These are phyloP conservation scores for Drosophila demipolita DNA, from an alignment of 2,888 invertebrate genomes.

Conservation along the genomic window DNA sequence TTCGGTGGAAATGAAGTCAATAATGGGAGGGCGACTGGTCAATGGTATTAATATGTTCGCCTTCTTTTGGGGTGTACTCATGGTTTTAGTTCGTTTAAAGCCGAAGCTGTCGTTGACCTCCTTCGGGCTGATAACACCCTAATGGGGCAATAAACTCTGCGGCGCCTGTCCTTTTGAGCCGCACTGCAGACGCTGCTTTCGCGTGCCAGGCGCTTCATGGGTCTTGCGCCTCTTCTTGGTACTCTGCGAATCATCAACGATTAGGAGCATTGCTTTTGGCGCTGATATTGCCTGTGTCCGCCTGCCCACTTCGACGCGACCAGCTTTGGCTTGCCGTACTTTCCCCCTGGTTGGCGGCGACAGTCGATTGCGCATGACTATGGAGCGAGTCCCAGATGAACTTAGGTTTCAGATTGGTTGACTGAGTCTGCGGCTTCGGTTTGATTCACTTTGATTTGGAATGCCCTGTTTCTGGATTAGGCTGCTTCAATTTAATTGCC, in stretches of 20 bases:
- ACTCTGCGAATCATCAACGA: background rate
- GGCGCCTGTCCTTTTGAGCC: background rate
- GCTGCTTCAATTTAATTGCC: slow-evolving; percentile 20
- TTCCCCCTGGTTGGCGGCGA: background rate
- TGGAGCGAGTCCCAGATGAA: background rate
- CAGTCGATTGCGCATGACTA: background rate
- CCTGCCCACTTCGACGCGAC: background rate
- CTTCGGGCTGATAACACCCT: background rate
- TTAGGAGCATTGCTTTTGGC: background rate
- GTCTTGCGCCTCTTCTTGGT: background rate
- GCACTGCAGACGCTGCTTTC: background rate
- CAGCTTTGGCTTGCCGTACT: background rate
- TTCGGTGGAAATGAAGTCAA: slow-evolving; percentile 69
- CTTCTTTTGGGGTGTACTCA: background rate
- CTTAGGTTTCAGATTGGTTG: background rate
- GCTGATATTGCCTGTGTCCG: background rate
- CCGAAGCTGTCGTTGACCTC: background rate
- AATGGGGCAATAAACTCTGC: background rate
- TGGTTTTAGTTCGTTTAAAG: background rate
- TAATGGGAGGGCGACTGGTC: slow-evolving; percentile 61
- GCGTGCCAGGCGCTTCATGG: background rate
- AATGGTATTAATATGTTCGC: slow-evolving; percentile 56
- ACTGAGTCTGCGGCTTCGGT: background rate
- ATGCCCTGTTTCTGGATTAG: background rate
- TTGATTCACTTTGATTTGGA: background rate